Percentiles rank a stretch among this genome's conserved stretches.
Evolutionary conservation across 1,140 invertebrate genomes (phyloP).

Genomic region (Platyscapa corneri): DNA sequence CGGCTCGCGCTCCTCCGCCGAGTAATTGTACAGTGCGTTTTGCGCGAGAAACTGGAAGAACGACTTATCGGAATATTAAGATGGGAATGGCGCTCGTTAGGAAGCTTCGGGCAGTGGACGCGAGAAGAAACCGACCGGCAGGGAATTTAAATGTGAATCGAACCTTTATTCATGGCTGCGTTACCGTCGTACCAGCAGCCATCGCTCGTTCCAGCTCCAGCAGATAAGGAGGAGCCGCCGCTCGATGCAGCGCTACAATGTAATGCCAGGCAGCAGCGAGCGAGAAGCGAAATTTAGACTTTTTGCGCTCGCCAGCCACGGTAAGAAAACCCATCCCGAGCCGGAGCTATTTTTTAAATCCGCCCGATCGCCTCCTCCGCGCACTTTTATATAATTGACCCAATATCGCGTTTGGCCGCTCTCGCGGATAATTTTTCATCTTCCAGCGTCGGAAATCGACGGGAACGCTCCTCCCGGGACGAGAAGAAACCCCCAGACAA

Average conservation of each 20-base stretch:
- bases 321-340: not conserved
- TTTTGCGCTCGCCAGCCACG: too few species aligned
- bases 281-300: too few species aligned
- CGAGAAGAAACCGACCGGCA: conserved; percentile 21
- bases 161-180: conserved; percentile 40
- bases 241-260: conserved; percentile 7
- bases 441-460: too few species aligned
- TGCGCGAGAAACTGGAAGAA: conserved; percentile 41
- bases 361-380: not conserved
- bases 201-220: conserved; percentile 14
- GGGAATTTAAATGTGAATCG: conserved; percentile 46
- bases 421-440: too few species aligned
- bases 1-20: not conserved
- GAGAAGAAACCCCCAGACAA: not conserved
- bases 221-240: conserved; percentile 33
- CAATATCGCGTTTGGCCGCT: too few species aligned
- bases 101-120: not conserved
- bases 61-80: conserved; percentile 54
- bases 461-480: not conserved
- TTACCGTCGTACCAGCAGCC: not conserved
- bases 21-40: conserved; percentile 23
- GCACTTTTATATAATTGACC: too few species aligned
- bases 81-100: conserved; percentile 53
- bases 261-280: too few species aligned
- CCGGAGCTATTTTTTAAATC: not conserved